Evolutionary conservation across 1,140 invertebrate genomes (phyloP), one percentile per base, ranked within the genome.

Genomic region (Calephelis virginiensis): DNA sequence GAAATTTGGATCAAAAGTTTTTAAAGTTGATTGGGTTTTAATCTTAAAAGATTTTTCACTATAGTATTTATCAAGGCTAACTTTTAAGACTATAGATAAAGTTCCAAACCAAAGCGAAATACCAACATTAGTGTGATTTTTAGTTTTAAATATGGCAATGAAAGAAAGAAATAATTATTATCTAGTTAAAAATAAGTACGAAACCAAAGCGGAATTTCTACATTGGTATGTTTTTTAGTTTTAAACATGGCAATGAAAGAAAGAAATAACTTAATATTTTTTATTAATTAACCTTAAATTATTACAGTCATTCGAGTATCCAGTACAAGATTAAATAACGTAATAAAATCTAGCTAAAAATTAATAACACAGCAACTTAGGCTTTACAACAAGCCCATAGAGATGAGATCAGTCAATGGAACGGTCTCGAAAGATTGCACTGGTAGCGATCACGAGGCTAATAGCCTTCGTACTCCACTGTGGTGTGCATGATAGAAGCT

Each of bases 361-460:
- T 86, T 90, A 90, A 76, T 90, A 90, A 89, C 88, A 90, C 88
- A 90, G 88, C 74, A 79, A 80, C 80, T 73, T 78, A 85, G 81
- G 88, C 88, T 90, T 73, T 90, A 90, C 66, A 90, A 89, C 86
- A 88, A 90, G 85, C 86, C 74, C 86, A 76, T 65, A 71, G 72
- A 81, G 71, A 78, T 86, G 88, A 91, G 89, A 91, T 91, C 88
- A 83, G 76, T 80, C 69, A 63, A 69, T 81, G 89, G 86, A 91
- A 89, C 85, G 89, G 73, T 85, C 85, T 87, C 81, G 70, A 43
- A 62, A 28, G 45, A 40, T 64, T 56, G 49, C 63, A 64, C 63
- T 64, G 17, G 45, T 49, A 49, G 48, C 49, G 40, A 45, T 56
- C 50, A 56, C 38, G 50, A 59, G 43, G 38, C 43, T 64, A n/a